phyloP scores from a whole-genome alignment of 2,113 vertebrate species.

The Stigmatopora argus region DNA sequence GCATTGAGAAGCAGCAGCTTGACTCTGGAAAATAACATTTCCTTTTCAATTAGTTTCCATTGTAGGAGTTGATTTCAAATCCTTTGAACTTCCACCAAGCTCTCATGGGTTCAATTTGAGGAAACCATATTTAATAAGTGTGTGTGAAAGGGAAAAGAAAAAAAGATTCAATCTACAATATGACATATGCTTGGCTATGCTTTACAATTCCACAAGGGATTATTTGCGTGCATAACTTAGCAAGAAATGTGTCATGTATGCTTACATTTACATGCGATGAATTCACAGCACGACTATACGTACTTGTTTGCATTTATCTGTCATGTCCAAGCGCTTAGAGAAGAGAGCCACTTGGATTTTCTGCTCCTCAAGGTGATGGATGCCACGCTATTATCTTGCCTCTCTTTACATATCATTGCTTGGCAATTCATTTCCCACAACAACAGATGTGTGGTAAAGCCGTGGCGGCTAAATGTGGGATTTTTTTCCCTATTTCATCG shows the following conservation, averaged over 20 bases:
- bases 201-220: conserved; percentile 6
- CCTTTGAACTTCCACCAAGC: not conserved
- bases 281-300: conserved; percentile 1
- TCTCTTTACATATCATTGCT: conserved; percentile 1
- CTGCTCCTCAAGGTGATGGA: conserved; percentile 8
- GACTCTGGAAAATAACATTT: not conserved
- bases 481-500: conserved; percentile 3
- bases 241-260: not conserved
- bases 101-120: conserved; percentile 13
- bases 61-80: not conserved
- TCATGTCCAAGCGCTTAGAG: conserved; percentile 9
- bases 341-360: conserved; percentile 10
- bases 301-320: conserved; percentile 5
- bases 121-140: conserved; percentile 4
- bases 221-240: not conserved
- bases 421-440: conserved; percentile 3
- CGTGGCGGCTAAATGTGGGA: conserved; percentile 8
- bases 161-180: not conserved
- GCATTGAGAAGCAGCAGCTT: not conserved
- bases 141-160: not conserved
- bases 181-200: not conserved
- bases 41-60: not conserved
- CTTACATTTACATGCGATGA: not conserved
- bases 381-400: conserved; percentile 5
- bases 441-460: not conserved